Base-by-base conservation (phyloP, 2,888 invertebrate genomes). In the Diplazon laetatorius region DNA sequence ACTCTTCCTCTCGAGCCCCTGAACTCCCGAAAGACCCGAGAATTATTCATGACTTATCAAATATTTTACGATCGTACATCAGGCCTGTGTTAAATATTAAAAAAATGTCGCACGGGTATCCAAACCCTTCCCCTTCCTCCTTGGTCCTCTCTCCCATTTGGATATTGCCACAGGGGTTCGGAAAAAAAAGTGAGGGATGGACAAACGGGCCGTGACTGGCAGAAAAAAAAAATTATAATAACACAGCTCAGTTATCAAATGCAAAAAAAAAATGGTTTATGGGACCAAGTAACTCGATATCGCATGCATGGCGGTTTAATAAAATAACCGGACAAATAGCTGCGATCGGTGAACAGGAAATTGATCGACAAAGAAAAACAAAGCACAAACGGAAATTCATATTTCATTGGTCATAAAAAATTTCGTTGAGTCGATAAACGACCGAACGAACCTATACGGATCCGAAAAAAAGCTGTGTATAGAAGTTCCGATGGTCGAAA, bases 41-140 rank as follows among this genome's bases (percentile, higher is more conserved):
- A 76, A 76, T 76, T 70, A 76, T 76, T 76, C 76, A 76, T 76
- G 70, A 59, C 48, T 65, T 39, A 48, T 69, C 75, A 63, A 75
- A 69, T 70, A 65, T 59, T 70, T 65, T 70, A 65, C 69, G 62
- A 57, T 63, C 69, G 35, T 75, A 63, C 69, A 75, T 75, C n/a
- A 62, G 55, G 50, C 20, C 39, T 18, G 20, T 48, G 57, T 70
- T 70, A 76, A 70, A 76, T 76, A 76, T 76, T 76, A 63, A 76
- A 76, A n/a, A 70, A 76, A 76, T 76, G 59, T 76, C 76, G 48
- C 65, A 20, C 59, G 50, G 50, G 16, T 30, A n/a, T 44, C 35
- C 30, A 6, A 35, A 20, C 39, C n/a, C n/a, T n/a, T n/a, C n/a
- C n/a, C n/a, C n/a, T n/a, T n/a, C n/a, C n/a, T n/a, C n/a, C n/a